These are phyloP conservation scores for Acrocephalus scirpaceus DNA, from an alignment of 2,797 vertebrate species.

Conservation along the genomic window DNA sequence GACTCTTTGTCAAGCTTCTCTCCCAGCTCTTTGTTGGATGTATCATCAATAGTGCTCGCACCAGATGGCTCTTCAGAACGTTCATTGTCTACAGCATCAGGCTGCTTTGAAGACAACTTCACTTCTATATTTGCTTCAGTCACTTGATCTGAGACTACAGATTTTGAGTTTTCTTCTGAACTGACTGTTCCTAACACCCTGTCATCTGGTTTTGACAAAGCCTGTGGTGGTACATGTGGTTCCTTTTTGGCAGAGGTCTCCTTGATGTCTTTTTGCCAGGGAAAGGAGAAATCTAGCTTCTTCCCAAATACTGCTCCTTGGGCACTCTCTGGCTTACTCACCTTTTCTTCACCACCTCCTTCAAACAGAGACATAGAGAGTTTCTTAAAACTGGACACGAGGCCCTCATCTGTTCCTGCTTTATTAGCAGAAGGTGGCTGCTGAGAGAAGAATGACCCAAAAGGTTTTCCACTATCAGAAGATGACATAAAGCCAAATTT, in stretches of 20 bases:
- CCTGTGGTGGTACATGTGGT: conserved; percentile 70
- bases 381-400: conserved; percentile 88
- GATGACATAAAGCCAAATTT: conserved; percentile 83
- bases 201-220: conserved; percentile 66
- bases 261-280: conserved; percentile 81
- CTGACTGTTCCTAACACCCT: conserved; percentile 54
- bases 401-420: conserved; percentile 60
- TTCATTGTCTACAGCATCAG: background rate
- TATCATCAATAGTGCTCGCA: background rate
- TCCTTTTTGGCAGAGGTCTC: conserved; percentile 48
- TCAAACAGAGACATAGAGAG: conserved; percentile 89
- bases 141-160: conserved; percentile 21
- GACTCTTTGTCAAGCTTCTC: background rate
- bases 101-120: conserved; percentile 23
- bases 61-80: background rate
- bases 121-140: conserved; percentile 16
- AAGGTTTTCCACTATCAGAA: conserved; percentile 78
- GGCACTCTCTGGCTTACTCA: conserved; percentile 62
- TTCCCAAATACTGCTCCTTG: conserved; percentile 83
- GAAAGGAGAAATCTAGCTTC: conserved; percentile 83
- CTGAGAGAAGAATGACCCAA: conserved; percentile 87
- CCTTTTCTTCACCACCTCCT: conserved; percentile 77
- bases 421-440: conserved; percentile 66
- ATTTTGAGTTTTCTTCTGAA: conserved; percentile 39
- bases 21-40: background rate